Conservation (phyloP, 2,797 vertebrate species). For the Sebastes trivittatus region DNA sequence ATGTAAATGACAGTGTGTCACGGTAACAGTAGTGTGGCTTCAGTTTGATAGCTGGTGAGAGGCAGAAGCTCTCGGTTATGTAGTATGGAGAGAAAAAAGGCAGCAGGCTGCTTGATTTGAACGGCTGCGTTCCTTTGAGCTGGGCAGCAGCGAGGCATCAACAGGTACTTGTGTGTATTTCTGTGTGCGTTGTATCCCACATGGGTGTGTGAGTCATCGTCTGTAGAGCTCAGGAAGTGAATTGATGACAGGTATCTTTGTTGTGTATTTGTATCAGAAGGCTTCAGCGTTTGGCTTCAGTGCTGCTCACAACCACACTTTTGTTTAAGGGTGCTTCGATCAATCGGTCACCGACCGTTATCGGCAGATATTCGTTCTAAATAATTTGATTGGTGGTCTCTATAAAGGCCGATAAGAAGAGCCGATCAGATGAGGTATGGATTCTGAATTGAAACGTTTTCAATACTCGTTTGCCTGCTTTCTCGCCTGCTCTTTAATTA, state of each 20-base stretch:
- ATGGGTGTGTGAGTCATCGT: neutral
- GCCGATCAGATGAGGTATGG: no score
- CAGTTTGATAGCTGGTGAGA: neutral
- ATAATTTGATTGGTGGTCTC: no score
- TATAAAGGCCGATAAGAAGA: no score
- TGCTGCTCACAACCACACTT: neutral
- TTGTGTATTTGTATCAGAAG: neutral
- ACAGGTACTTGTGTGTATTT: neutral
- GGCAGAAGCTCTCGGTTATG: neutral
- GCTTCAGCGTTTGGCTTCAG: neutral
- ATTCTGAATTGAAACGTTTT: no score
- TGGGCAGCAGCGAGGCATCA: neutral
- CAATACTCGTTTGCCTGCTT: no score
- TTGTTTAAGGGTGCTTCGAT: no score
- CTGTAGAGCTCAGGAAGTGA: slow-evolving; percentile 7
- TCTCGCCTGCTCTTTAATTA: no score
- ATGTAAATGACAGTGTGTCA: slow-evolving; percentile 6
- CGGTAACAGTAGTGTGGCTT: neutral
- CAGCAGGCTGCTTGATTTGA: neutral
- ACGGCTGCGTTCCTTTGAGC: neutral
- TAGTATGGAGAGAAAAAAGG: neutral
- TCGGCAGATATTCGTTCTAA: no score
- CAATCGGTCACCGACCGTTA: no score
- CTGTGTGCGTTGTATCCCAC: neutral
- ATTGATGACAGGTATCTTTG: neutral